Evolutionary conservation across 35 echinoderm and acorn worm species (phyloP).

Genomic region (Diadema setosum): DNA sequence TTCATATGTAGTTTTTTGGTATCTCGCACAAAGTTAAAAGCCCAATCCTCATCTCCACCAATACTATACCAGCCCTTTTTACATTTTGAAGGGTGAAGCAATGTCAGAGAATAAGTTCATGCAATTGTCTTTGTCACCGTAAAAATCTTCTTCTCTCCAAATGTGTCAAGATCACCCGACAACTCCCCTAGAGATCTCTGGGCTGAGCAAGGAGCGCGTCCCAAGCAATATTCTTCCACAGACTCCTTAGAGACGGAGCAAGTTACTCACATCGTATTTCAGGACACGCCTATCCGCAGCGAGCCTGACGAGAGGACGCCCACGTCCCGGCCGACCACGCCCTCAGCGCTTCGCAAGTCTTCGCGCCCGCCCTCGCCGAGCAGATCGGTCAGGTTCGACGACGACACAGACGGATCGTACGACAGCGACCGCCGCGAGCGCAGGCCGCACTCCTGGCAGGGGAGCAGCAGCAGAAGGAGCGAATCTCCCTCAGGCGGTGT

Average conservation of each 20-base stretch:
- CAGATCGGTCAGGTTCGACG: constrained; percentile 86
- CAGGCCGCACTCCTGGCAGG: neutral
- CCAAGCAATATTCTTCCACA: constrained; percentile 69
- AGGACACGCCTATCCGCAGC: constrained; percentile 66
- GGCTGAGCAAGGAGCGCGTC: constrained; percentile 85
- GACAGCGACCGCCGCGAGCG: neutral
- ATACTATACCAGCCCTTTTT: no score
- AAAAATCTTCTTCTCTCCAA: no score
- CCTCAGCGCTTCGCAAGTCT: neutral
- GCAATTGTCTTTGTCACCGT: no score
- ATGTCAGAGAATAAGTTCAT: no score
- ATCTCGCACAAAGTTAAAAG: no score
- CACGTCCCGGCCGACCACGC: neutral
- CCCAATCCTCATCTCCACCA: no score
- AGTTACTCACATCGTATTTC: constrained; percentile 69
- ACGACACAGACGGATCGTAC: constrained; percentile 29
- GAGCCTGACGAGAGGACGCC: constrained; percentile 38
- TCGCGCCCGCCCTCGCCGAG: constrained; percentile 51
- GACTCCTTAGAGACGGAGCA: constrained; percentile 78
- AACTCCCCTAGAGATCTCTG: constrained; percentile 16
- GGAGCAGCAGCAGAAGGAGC: neutral
- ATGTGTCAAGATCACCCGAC: constrained; percentile 36
- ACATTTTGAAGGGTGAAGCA: no score
- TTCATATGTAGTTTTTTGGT: no score
- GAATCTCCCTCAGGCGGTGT: neutral